Evolutionary conservation across 2,888 invertebrate genomes (phyloP).

Genomic region (Lacanobia wlatinum): DNA sequence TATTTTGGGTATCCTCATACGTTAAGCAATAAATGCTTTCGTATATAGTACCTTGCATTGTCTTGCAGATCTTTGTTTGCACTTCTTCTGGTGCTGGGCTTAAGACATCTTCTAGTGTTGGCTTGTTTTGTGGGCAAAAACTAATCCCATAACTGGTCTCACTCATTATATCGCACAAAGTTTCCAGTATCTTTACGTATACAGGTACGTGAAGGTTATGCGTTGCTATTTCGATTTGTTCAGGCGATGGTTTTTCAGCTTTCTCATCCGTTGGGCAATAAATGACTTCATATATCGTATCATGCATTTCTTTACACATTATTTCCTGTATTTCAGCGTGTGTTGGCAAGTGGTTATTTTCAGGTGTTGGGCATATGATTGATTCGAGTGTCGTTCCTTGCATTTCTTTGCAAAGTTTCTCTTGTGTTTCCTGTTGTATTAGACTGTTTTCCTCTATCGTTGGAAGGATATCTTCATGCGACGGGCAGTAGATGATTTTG

Average conservation of each 20-base stretch:
- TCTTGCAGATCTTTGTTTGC: constrained; percentile 15
- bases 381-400: constrained; percentile 5
- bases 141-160: constrained; percentile 6
- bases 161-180: constrained; percentile 6
- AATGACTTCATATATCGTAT: constrained; percentile 7
- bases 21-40: constrained; percentile 13
- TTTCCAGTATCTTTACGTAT: constrained; percentile 6
- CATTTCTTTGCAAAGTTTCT: constrained; percentile 10
- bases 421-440: not conserved
- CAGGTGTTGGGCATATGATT: constrained; percentile 7
- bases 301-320: constrained; percentile 15
- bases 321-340: not conserved
- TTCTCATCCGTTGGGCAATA: constrained; percentile 7
- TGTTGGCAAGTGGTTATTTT: not conserved
- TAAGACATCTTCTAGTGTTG: not conserved
- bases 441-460: not conserved
- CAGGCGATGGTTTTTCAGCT: not conserved
- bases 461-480: not conserved
- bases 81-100: not conserved
- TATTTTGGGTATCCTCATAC: not conserved
- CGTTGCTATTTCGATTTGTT: not conserved
- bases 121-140: not conserved
- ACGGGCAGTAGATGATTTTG: not conserved
- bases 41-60: constrained; percentile 27
- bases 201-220: constrained; percentile 3